A percentile compares a stretch with the other conserved stretches of the same genome.
phyloP scores from a whole-genome alignment of 2,113 vertebrate species.

The Apodemus speciosus region DNA sequence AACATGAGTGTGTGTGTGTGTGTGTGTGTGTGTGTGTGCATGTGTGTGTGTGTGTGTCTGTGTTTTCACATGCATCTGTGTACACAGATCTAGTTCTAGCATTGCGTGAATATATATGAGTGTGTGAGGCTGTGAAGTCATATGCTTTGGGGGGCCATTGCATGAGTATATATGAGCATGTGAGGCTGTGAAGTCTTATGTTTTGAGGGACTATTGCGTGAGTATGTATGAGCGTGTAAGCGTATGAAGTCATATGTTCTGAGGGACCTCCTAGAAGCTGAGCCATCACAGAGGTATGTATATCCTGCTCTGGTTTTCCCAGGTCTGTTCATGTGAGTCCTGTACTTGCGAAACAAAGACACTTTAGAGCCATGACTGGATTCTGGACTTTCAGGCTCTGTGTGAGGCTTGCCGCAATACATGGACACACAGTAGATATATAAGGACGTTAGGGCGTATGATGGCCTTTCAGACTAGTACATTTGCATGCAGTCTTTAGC shows the following conservation, averaged over 20 bases:
- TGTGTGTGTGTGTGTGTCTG: background rate
- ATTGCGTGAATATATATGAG: no score
- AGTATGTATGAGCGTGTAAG: background rate
- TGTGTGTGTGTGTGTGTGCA: background rate
- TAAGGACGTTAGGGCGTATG: no score
- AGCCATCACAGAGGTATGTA: background rate
- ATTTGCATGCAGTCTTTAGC: background rate
- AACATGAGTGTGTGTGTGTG: accelerated
- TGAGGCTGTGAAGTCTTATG: background rate
- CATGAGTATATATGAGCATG: background rate
- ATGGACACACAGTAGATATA: accelerated
- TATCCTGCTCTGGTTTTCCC: background rate
- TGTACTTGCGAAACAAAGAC: background rate
- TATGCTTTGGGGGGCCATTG: no score
- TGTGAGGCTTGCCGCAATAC: background rate
- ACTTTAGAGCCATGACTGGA: background rate
- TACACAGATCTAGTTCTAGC: background rate
- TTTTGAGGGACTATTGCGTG: background rate
- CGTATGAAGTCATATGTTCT: background rate
- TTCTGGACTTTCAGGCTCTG: no score
- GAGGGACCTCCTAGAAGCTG: background rate
- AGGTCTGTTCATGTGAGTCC: background rate
- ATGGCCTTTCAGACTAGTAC: background rate
- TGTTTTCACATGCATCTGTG: accelerated
- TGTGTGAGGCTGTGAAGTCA: accelerated